Evolutionary conservation across 2,113 vertebrate species (phyloP).

Genomic region (Elaphurus davidianus): DNA sequence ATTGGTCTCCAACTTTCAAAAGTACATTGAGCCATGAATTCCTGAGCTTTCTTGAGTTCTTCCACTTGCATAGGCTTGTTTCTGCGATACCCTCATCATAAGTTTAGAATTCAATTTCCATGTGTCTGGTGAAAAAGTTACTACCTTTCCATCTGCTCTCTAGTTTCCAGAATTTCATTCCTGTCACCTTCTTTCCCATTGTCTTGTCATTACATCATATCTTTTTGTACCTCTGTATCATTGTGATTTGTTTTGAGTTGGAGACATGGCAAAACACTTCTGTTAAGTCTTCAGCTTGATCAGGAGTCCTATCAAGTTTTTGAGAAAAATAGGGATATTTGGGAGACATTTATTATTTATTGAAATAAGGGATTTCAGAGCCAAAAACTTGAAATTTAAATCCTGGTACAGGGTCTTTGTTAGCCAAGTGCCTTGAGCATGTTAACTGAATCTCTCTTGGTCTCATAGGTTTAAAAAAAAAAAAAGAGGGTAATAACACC

Average conservation of each 20-base stretch:
- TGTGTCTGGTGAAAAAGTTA: neutral
- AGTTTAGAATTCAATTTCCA: neutral
- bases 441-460: neutral
- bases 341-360: neutral
- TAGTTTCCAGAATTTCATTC: neutral
- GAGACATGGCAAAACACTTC: neutral
- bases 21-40: neutral
- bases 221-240: neutral
- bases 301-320: neutral
- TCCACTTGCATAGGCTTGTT: neutral
- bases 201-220: neutral
- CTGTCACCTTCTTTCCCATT: neutral
- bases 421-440: neutral
- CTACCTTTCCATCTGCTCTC: neutral
- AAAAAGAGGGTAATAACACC: neutral
- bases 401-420: neutral
- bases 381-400: neutral
- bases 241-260: neutral
- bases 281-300: neutral
- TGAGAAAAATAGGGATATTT: neutral
- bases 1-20: neutral
- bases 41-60: neutral
- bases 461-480: neutral
- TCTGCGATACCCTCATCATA: neutral
- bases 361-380: neutral